Conservation (phyloP, 2,797 vertebrate genomes). For the Artibeus lituratus region DNA sequence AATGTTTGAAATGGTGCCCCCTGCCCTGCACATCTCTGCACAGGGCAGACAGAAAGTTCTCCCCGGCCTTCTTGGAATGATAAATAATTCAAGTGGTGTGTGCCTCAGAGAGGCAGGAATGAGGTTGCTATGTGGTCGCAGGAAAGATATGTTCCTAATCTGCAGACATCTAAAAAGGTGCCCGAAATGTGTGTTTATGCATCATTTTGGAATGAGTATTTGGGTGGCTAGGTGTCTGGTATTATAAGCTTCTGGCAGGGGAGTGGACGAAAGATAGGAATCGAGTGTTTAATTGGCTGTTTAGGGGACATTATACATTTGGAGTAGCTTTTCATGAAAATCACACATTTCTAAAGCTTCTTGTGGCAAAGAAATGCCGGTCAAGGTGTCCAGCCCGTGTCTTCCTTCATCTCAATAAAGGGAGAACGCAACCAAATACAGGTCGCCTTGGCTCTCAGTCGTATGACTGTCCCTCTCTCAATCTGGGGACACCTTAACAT, state of each 20-base stretch:
- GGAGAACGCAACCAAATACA: fast-evolving
- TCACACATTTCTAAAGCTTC: not conserved
- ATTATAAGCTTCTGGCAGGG: not conserved
- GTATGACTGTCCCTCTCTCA: not conserved
- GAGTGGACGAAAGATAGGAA: not conserved
- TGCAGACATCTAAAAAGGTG: constrained; percentile 27
- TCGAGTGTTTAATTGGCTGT: not conserved
- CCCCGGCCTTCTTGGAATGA: not conserved
- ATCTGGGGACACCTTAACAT: not conserved
- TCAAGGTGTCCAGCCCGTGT: not conserved
- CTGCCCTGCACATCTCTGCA: too few species aligned
- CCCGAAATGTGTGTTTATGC: constrained; percentile 33
- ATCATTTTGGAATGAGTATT: not conserved
- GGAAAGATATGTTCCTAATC: constrained; percentile 43
- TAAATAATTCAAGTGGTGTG: constrained; percentile 3
- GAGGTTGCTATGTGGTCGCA: not conserved
- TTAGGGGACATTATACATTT: not conserved
- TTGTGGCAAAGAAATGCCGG: not conserved
- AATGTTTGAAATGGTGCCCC: not conserved
- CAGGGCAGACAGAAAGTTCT: not conserved
- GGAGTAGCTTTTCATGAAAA: not conserved
- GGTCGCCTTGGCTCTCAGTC: not conserved
- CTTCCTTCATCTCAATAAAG: not conserved
- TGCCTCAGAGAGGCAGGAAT: not conserved
- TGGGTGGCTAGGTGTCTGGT: not conserved